Base-by-base conservation (phyloP, 2,113 vertebrate genomes). In the Alethe castanea region DNA sequence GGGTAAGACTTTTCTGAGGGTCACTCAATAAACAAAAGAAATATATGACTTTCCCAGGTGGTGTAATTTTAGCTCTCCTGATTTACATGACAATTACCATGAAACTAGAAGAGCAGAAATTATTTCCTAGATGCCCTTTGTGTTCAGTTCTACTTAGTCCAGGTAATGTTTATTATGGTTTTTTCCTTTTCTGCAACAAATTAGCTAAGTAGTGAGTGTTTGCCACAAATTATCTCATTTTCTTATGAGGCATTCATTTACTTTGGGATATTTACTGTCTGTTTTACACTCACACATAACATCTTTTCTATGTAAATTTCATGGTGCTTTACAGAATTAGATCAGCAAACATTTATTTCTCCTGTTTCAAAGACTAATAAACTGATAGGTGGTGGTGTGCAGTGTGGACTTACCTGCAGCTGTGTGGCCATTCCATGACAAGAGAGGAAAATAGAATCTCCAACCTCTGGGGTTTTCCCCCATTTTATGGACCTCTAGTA, bases 11-110 rank as follows among this genome's bases (percentile, higher is more conserved):
- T 93, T 96, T 92, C 86, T 82, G 91, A 96, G 95, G 88, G 88
- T 94, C 87, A 90, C 64, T 94, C 91, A 96, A 95, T 92, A 96
- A 97, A 92, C 56, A 73, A 96, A 96, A 96, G 89, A 96, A 93
- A 97, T 35, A 31, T 87, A 92, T 96, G 85, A 48, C 90, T 97
- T 90, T 94, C 67, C 88, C 76, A 84, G 82, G 84, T 96, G 91
- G 56, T 87, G 74, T 83, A 91, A 78, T 89, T 95, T 93, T 92
- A 84, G n/a, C 45, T 96, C 74, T 87, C 69, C 85, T 96, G 92
- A 97, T 97, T 96, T 97, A 95, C 95, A 93, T 95, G 94, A 94
- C 91, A 96, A 95, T 98, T 97, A 92, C 47, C 61, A 88, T 86
- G 87, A 95, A 97, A 78, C 42, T 88, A 92, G 95, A 96, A 79